phyloP scores from a whole-genome alignment of 2,888 invertebrate genomes.

The Phengaris alcon region DNA sequence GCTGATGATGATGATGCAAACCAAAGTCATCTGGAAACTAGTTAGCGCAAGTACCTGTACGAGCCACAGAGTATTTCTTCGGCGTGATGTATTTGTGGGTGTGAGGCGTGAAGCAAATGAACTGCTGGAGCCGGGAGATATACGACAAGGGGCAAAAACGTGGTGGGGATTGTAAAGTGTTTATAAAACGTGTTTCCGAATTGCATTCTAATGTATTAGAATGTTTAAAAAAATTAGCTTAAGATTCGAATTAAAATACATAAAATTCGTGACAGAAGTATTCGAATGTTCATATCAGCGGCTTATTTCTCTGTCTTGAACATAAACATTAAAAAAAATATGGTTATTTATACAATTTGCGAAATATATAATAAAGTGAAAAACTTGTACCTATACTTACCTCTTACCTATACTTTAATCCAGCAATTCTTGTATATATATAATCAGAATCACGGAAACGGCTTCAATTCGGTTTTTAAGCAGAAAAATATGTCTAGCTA shows the following conservation, averaged over 20 bases:
- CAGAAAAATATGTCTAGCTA: too few species aligned
- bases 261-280: too few species aligned
- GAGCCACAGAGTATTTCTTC: conserved; percentile 54
- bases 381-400: too few species aligned
- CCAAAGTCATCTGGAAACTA: conserved; percentile 18
- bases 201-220: neutral
- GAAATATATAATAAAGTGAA: too few species aligned
- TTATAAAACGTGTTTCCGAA: neutral
- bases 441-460: too few species aligned
- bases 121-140: conserved; percentile 68
- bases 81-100: conserved; percentile 76
- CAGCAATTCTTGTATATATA: too few species aligned
- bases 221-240: neutral
- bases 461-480: too few species aligned
- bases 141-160: conserved; percentile 46
- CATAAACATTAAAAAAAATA: too few species aligned
- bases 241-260: neutral
- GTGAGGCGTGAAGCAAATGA: conserved; percentile 76
- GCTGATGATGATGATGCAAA: neutral
- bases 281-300: too few species aligned
- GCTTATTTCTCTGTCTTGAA: too few species aligned
- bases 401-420: too few species aligned
- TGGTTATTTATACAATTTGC: too few species aligned
- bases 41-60: conserved; percentile 31
- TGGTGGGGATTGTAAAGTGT: conserved; percentile 31